phyloP scores from a whole-genome alignment of 2,888 invertebrate species.

The Epinotia brunnichana region DNA sequence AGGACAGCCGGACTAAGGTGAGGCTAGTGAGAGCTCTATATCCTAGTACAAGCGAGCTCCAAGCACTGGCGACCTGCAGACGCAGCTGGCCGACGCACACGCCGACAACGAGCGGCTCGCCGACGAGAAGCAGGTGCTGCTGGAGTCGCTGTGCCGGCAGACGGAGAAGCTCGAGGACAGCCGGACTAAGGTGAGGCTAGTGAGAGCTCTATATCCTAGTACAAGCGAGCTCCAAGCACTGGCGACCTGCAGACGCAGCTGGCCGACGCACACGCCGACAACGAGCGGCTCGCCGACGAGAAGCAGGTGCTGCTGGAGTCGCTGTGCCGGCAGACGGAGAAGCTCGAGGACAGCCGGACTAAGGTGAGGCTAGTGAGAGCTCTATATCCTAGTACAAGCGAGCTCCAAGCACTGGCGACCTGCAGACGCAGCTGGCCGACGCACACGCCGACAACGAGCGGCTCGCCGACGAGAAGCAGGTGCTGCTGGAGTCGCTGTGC shows the following conservation, averaged over 20 bases:
- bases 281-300: slow-evolving; percentile 93
- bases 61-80: slow-evolving; percentile 87
- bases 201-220: neutral
- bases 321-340: slow-evolving; percentile 95
- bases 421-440: slow-evolving; percentile 93
- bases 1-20: slow-evolving; percentile 91
- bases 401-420: slow-evolving; percentile 85
- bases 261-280: slow-evolving; percentile 93
- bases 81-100: slow-evolving; percentile 93
- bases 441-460: slow-evolving; percentile 94
- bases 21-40: too few species aligned
- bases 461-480: slow-evolving; percentile 93
- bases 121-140: slow-evolving; percentile 94
- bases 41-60: neutral
- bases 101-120: slow-evolving; percentile 93
- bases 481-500: slow-evolving; percentile 94
- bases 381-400: slow-evolving; percentile 87
- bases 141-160: slow-evolving; percentile 95
- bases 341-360: slow-evolving; percentile 92
- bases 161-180: slow-evolving; percentile 96
- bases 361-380: slow-evolving; percentile 69
- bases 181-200: slow-evolving; percentile 84
- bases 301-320: slow-evolving; percentile 95
- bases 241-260: slow-evolving; percentile 92
- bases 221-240: neutral